Evolutionary conservation across 2,113 vertebrate species (phyloP).

Genomic region (Bungarus multicinctus): DNA sequence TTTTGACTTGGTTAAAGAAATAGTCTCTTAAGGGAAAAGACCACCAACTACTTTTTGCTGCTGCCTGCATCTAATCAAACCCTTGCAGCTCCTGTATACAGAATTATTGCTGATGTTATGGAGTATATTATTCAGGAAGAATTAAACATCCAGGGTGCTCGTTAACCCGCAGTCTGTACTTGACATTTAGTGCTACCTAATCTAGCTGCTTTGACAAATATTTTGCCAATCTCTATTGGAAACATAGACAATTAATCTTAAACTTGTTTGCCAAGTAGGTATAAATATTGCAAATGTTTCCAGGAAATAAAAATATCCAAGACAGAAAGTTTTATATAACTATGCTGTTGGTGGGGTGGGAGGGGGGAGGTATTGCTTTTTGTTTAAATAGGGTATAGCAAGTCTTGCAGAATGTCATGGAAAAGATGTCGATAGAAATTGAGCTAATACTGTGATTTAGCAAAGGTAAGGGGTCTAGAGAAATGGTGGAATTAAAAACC

Average conservation of each 20-base stretch:
- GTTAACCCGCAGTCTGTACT: slow-evolving; percentile 42
- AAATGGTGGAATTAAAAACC: neutral
- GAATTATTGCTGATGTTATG: slow-evolving; percentile 15
- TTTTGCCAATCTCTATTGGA: slow-evolving; percentile 48
- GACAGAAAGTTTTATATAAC: slow-evolving; percentile 19
- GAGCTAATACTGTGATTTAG: neutral
- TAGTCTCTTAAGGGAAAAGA: slow-evolving; percentile 37
- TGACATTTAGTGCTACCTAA: slow-evolving; percentile 35
- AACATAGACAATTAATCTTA: slow-evolving; percentile 48
- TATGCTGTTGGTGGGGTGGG: neutral
- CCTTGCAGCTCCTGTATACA: slow-evolving; percentile 19
- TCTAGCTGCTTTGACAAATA: slow-evolving; percentile 37
- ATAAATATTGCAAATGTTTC: slow-evolving; percentile 28
- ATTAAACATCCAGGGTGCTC: slow-evolving; percentile 8
- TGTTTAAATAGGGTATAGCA: slow-evolving; percentile 5
- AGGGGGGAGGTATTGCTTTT: neutral
- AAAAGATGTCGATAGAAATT: neutral
- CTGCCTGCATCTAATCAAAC: slow-evolving; percentile 27
- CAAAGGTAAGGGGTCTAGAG: neutral
- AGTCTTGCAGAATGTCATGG: neutral
- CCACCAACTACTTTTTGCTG: slow-evolving; percentile 41
- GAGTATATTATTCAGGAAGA: slow-evolving; percentile 18
- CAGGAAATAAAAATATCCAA: neutral
- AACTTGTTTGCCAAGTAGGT: neutral
- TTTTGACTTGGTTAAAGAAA: slow-evolving; percentile 46